Percentiles rank a stretch among this genome's conserved stretches.
These are phyloP conservation scores for Burhinus oedicnemus DNA, from an alignment of 2,113 vertebrate genomes.

Conservation along the genomic window DNA sequence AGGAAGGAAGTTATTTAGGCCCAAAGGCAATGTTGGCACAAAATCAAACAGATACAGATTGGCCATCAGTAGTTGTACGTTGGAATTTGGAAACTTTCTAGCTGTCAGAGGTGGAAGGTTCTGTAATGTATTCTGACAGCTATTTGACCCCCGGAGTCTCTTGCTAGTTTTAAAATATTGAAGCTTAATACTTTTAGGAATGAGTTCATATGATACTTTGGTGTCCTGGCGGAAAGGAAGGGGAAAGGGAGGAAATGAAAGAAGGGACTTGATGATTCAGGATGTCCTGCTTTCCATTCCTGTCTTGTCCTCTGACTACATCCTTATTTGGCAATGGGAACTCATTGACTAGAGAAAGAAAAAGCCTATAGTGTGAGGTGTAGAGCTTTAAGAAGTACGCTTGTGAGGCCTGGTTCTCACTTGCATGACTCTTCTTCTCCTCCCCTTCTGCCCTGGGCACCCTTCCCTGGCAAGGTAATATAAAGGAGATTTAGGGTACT, in stretches of 20 bases:
- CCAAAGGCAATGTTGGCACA: not conserved
- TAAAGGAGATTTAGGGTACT: not conserved
- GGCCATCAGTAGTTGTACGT: not conserved
- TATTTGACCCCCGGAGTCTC: not conserved
- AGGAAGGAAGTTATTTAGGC: constrained; percentile 3
- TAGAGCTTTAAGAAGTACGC: not conserved
- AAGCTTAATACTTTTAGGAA: not conserved
- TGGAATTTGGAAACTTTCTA: not conserved
- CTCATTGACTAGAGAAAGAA: not conserved
- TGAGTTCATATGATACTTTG: not conserved
- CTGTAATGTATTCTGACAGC: not conserved
- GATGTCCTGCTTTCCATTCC: constrained; percentile 23
- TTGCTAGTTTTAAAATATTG: not conserved
- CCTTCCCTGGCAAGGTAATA: too few relatives aligned
- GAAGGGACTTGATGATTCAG: not conserved
- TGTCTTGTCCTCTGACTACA: not conserved
- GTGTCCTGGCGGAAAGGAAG: constrained; percentile 23
- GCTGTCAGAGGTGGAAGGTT: not conserved
- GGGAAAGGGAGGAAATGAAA: constrained; percentile 21
- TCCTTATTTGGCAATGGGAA: constrained; percentile 13
- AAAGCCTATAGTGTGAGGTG: not conserved
- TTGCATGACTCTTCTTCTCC: not conserved
- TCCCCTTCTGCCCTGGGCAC: too few relatives aligned
- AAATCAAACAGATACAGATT: not conserved
- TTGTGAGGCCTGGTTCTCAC: not conserved